A percentile compares a stretch with the other conserved stretches of the same genome.
These are phyloP conservation scores for Aphaenogaster ashmeadi DNA, from an alignment of 1,140 invertebrate species.

Conservation along the genomic window DNA sequence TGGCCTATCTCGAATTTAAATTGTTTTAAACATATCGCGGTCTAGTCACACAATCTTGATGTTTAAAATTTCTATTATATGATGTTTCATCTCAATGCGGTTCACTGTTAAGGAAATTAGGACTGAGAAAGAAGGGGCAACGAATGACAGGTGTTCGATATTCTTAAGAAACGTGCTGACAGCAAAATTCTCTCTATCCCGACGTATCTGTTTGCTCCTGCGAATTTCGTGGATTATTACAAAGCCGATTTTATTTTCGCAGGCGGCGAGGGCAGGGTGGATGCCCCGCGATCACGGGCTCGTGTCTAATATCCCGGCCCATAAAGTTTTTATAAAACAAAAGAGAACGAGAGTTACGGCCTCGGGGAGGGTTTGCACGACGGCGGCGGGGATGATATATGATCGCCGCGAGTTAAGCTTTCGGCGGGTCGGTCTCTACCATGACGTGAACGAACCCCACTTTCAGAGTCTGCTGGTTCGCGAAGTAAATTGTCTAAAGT, in stretches of 20 bases:
- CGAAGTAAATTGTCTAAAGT: constrained; percentile 62
- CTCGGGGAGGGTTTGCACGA: constrained; percentile 12
- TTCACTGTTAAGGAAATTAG: neutral
- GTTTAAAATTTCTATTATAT: neutral
- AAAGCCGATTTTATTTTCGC: constrained; percentile 28
- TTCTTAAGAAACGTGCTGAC: constrained; percentile 3
- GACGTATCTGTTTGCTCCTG: constrained; percentile 3
- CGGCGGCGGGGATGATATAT: constrained; percentile 67
- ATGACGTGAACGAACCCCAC: constrained; percentile 65
- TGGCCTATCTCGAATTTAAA: too few relatives aligned
- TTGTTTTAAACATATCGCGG: too few relatives aligned
- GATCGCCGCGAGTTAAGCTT: constrained; percentile 74
- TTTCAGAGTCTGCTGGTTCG: constrained; percentile 39
- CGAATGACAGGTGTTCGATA: neutral
- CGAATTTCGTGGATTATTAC: constrained; percentile 30
- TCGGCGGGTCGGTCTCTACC: constrained; percentile 55
- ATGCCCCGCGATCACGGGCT: neutral
- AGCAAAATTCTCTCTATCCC: constrained; percentile 8
- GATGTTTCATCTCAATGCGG: neutral
- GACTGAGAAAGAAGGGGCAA: neutral
- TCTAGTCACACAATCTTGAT: too few relatives aligned
- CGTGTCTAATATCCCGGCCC: constrained; percentile 72
- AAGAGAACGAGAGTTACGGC: constrained; percentile 52
- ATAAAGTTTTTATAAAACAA: constrained; percentile 72
- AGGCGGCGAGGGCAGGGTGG: neutral